Percentiles rank a stretch among this genome's conserved stretches.
These are phyloP conservation scores for Anneissia japonica DNA, from an alignment of 35 echinoderm and acorn worm species.

Conservation along the genomic window DNA sequence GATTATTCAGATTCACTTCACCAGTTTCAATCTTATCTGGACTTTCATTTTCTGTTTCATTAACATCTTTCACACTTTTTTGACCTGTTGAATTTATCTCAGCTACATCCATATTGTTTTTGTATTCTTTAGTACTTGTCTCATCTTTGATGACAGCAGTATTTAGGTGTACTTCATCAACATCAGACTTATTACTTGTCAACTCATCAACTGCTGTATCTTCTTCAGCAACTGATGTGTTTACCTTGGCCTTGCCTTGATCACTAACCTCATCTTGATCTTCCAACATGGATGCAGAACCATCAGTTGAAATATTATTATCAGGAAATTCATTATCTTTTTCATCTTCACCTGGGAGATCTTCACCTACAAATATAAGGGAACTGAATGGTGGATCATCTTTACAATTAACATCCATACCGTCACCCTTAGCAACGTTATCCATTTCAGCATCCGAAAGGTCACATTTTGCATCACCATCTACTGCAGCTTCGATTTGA, in stretches of 20 bases:
- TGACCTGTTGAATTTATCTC: no score
- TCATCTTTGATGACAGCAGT: no score
- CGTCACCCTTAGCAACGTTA: background rate
- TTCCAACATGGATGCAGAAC: background rate
- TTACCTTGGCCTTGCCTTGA: no score
- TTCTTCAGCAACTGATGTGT: background rate
- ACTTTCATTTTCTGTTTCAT: no score
- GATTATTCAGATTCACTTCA: no score
- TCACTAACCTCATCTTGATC: no score
- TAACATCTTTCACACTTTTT: no score
- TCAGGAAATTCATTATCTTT: background rate
- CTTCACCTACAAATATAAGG: background rate
- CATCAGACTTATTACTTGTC: background rate
- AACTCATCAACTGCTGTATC: background rate
- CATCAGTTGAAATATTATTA: background rate
- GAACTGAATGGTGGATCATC: background rate
- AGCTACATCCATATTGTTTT: no score
- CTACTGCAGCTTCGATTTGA: no score
- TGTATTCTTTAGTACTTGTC: background rate
- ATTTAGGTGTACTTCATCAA: no score
- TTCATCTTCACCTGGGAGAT: background rate
- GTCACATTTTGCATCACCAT: background rate
- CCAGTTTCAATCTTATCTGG: no score
- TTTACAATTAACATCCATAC: background rate
- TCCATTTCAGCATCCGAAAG: background rate